Evolutionary conservation across 1,140 invertebrate species (phyloP).

Genomic region (Cotesia glomerata): DNA sequence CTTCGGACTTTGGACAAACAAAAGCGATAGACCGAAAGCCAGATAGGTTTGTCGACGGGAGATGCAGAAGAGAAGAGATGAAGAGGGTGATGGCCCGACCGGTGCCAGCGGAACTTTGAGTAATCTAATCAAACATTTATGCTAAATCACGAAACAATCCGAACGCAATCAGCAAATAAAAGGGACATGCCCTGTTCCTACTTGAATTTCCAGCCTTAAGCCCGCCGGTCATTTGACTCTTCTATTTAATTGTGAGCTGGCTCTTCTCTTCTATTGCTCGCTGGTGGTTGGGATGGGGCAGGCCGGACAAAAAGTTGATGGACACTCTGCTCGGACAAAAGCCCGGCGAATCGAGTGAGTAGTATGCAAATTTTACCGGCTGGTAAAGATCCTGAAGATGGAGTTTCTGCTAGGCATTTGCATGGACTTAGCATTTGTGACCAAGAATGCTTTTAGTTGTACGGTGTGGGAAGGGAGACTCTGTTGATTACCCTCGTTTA

Average conservation of each 20-base stretch:
- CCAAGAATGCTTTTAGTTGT: conserved; percentile 29
- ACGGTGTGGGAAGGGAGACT: conserved; percentile 35
- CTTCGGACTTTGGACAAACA: conserved; percentile 45
- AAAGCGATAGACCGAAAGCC: conserved; percentile 34
- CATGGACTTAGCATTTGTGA: conserved; percentile 60
- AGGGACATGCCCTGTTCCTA: conserved; percentile 47
- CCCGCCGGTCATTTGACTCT: conserved; percentile 63
- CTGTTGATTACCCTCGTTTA: conserved; percentile 62
- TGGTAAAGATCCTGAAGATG: conserved; percentile 23
- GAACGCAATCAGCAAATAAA: conserved; percentile 65
- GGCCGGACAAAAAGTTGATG: conserved; percentile 59
- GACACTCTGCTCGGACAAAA: conserved; percentile 51
- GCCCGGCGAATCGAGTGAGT: conserved; percentile 36
- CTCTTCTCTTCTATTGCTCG: too few relatives aligned
- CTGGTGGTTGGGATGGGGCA: background rate
- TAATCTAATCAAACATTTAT: conserved; percentile 67
- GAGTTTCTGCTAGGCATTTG: conserved; percentile 48
- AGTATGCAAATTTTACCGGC: conserved; percentile 59
- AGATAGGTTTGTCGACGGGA: conserved; percentile 4
- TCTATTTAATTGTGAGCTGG: conserved; percentile 52
- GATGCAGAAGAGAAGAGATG: conserved; percentile 9
- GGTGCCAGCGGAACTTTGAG: conserved; percentile 35
- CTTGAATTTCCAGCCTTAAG: conserved; percentile 47
- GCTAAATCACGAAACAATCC: conserved; percentile 66
- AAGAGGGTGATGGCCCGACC: conserved; percentile 2